These are phyloP conservation scores for Aphyosemion australe DNA, from an alignment of 2,113 vertebrate genomes.

Conservation along the genomic window DNA sequence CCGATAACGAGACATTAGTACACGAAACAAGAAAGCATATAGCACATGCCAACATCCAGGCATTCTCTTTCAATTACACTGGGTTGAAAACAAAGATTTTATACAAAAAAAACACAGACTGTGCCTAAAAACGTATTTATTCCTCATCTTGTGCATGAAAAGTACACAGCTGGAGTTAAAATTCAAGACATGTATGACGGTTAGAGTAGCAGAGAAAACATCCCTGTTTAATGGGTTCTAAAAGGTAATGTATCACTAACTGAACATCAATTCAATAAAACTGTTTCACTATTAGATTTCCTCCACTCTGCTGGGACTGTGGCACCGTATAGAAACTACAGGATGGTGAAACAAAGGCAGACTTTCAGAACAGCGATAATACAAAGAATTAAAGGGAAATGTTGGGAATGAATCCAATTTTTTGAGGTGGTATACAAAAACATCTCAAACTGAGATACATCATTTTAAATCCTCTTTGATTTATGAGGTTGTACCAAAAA, in stretches of 20 bases:
- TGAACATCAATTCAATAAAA: slow-evolving; percentile 67
- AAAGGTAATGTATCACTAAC: slow-evolving; percentile 61
- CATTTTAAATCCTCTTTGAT: slow-evolving; percentile 54
- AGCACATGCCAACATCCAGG: neutral
- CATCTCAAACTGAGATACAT: slow-evolving; percentile 29
- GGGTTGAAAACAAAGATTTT: neutral
- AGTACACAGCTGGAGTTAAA: slow-evolving; percentile 14
- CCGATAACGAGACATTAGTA: slow-evolving; percentile 27
- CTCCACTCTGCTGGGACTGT: slow-evolving; percentile 43
- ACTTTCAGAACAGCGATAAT: slow-evolving; percentile 44
- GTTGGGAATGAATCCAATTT: slow-evolving; percentile 30
- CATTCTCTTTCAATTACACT: neutral
- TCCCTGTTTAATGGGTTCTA: slow-evolving; percentile 61
- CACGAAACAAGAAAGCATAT: slow-evolving; percentile 4
- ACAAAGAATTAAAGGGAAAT: slow-evolving; percentile 39
- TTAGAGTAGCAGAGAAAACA: slow-evolving; percentile 37
- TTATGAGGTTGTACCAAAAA: slow-evolving; percentile 39
- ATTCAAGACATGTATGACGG: slow-evolving; percentile 13
- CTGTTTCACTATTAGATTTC: slow-evolving; percentile 67
- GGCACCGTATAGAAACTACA: slow-evolving; percentile 47
- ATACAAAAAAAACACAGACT: no score
- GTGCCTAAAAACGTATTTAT: neutral
- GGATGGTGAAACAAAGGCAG: slow-evolving; percentile 44
- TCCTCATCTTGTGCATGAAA: neutral
- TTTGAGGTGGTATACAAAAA: slow-evolving; percentile 40